Conservation (phyloP, 2,113 vertebrate genomes). For the Eudyptes chrysolophus region DNA sequence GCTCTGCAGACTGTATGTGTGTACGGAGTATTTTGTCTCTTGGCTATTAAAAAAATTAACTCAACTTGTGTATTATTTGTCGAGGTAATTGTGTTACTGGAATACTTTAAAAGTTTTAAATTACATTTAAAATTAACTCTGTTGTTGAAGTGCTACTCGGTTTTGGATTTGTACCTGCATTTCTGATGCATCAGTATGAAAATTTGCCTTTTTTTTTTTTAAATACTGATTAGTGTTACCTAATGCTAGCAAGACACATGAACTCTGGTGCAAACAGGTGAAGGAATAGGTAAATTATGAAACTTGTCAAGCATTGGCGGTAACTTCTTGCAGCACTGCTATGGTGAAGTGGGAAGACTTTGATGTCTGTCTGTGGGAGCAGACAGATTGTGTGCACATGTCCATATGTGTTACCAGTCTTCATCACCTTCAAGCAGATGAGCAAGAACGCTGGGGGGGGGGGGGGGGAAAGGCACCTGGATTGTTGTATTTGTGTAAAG, state of each 20-base stretch:
- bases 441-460: neutral
- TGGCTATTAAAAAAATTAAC: rapidly evolving
- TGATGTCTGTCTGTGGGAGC: neutral
- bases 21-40: rapidly evolving
- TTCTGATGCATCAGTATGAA: neutral
- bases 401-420: rapidly evolving
- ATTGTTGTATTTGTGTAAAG: neutral
- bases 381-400: neutral
- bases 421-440: rapidly evolving
- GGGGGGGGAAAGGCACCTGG: no score
- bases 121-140: rapidly evolving
- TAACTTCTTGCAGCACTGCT: conserved; percentile 21
- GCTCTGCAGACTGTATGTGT: rapidly evolving
- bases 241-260: rapidly evolving
- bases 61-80: rapidly evolving
- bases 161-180: rapidly evolving
- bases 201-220: neutral
- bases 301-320: neutral
- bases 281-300: neutral
- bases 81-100: neutral
- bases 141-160: rapidly evolving
- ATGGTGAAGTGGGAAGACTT: neutral
- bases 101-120: neutral
- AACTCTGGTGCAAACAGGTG: neutral
- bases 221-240: rapidly evolving